Evolutionary conservation across 2,888 invertebrate species (phyloP), one percentile per base, ranked within the genome.

Genomic region (Caenorhabditis sp.): DNA sequence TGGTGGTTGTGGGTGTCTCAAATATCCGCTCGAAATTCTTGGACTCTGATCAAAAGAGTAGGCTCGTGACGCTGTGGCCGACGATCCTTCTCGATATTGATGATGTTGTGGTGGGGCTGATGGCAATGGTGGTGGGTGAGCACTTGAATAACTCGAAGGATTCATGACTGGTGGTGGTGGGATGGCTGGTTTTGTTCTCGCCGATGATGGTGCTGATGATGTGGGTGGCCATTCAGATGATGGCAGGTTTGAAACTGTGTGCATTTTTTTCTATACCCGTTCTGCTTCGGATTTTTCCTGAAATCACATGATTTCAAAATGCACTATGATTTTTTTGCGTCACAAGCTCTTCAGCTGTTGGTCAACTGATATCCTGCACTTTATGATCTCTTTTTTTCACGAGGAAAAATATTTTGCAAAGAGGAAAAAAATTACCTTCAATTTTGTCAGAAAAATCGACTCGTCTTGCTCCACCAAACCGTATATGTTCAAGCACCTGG

Each of bases 1-100:
- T 17, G 59, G 59, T 25, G 59, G 59, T 26, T 59, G 59, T 23
- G 59, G 31, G 43, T 59, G 59, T 25, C 59, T 17, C 17, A 59
- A 25, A 21, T 59, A 38, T 4, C 20, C 38, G 49, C 49, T 59
- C n/a, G 21, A 25, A 8, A 4, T 1, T 56, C 23, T 21, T 25
- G 56, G 56, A 26, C 25, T 21, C 2, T 56, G 56, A 4, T 25
- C 56, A 56, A 26, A 21, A 5, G 38, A 38, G 14, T 14, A 36
- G 3, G 38, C 58, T 3, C 27, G 10, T 25, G 43, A 2, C 1
- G 20, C 20, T 12, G 26, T 10, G 12, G 5, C 27, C 21, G 56
- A 17, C 10, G 31, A n/a, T 1, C 17, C 36, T 3, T 17, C 20
- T 36, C 27, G 57, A n/a, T 26, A 58, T 36, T 26, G 57, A 14